A percentile compares a stretch with the other conserved stretches of the same genome.
Evolutionary conservation across 2,113 vertebrate genomes (phyloP).

Genomic region (Gorsachius goisagi): DNA sequence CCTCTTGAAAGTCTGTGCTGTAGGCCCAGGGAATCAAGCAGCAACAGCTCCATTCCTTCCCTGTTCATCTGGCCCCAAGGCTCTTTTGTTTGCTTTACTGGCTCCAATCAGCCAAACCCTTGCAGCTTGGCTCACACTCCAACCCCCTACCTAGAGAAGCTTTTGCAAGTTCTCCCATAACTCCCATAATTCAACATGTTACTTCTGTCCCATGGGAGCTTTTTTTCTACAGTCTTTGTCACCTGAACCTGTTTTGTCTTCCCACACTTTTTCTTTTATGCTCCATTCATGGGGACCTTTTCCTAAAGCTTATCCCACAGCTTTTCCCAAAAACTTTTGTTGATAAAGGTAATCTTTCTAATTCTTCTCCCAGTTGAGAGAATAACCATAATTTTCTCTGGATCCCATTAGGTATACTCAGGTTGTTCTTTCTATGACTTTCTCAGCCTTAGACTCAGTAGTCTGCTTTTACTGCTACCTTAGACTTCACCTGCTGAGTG

Average conservation of each 20-base stretch:
- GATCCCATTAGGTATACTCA: not conserved
- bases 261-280: not conserved
- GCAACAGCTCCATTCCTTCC: not conserved
- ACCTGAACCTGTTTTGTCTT: not conserved
- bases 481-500: not conserved
- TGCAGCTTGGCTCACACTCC: not conserved
- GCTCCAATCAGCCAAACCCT: not conserved
- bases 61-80: not conserved
- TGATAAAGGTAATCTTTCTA: not conserved
- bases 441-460: not conserved
- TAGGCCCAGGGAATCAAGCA: not conserved
- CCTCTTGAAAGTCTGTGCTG: not conserved
- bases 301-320: not conserved
- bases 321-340: not conserved
- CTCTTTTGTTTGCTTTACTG: not conserved
- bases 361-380: not conserved
- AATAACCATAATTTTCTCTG: not conserved
- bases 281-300: not conserved
- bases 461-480: not conserved
- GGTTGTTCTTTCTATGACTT: not conserved
- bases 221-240: not conserved
- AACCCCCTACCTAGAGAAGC: not conserved
- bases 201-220: not conserved
- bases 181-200: rapidly evolving
- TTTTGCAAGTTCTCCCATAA: not conserved